These are phyloP conservation scores for Myotis daubentonii DNA, from an alignment of 2,797 vertebrate genomes.

Conservation along the genomic window DNA sequence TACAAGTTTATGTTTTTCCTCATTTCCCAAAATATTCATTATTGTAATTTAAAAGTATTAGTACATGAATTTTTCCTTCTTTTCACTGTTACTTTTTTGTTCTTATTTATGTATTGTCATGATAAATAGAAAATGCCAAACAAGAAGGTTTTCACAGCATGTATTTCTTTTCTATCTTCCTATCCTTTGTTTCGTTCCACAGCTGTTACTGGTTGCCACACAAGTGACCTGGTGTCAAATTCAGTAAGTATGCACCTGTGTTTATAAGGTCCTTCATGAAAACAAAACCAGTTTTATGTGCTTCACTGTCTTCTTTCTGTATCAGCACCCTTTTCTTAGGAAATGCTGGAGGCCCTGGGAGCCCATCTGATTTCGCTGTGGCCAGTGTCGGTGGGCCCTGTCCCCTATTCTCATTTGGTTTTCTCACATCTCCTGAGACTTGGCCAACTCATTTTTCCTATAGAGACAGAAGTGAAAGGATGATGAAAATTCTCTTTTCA, in stretches of 20 bases:
- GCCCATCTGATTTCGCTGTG: too few species aligned
- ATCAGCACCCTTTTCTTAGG: not conserved
- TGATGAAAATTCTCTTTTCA: not conserved
- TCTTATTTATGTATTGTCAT: not conserved
- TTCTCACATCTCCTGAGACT: not conserved
- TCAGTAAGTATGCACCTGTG: not conserved
- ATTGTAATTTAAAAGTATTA: not conserved
- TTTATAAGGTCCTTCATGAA: not conserved
- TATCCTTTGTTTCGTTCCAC: not conserved
- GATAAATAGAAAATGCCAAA: not conserved
- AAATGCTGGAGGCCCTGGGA: not conserved
- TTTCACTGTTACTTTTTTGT: not conserved
- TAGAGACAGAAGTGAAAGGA: constrained; percentile 34
- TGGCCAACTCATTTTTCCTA: constrained; percentile 1
- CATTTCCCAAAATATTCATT: not conserved
- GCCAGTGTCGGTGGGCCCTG: not conserved
- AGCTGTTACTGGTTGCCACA: not conserved
- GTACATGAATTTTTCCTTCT: not conserved
- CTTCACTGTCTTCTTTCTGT: not conserved
- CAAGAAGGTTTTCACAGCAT: not conserved
- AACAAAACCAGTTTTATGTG: not conserved
- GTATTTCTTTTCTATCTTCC: not conserved
- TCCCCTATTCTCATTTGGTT: not conserved
- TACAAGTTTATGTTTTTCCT: not conserved
- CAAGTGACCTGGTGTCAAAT: not conserved